Base-by-base conservation (phyloP, 2,888 invertebrate genomes). In the Schrankia costaestrigalis region DNA sequence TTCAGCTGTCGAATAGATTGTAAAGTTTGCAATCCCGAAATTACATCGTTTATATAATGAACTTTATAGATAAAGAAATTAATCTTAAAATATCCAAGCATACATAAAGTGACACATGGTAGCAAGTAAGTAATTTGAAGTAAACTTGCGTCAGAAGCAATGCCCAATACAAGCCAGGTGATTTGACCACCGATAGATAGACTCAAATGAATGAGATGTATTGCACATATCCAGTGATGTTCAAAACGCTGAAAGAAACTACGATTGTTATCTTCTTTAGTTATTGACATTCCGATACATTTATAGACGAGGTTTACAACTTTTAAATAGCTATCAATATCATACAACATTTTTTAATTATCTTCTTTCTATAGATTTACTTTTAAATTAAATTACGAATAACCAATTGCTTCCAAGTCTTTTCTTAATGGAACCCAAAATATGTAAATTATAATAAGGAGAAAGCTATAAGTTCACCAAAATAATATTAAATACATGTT, bases 1-100 rank as follows among this genome's bases (percentile, higher is more conserved):
- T n/a, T n/a, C n/a, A n/a, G n/a, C n/a, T n/a, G n/a, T n/a, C n/a
- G n/a, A n/a, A n/a, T n/a, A n/a, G n/a, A n/a, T n/a, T n/a, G n/a
- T n/a, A n/a, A n/a, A n/a, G n/a, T n/a, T n/a, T n/a, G n/a, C n/a
- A n/a, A n/a, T n/a, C n/a, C n/a, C n/a, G n/a, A n/a, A n/a, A n/a
- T n/a, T n/a, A n/a, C n/a, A n/a, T n/a, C n/a, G n/a, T n/a, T n/a
- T n/a, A n/a, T 60, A 4, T 54, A 28, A 21, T 60, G 32, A 3
- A 49, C 46, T 13, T 70, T 30, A 14, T 46, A 50, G 1, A 73
- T 28, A n/a, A 66, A 56, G 17, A 35, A 66, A 26, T 38, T 65
- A 1, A 64, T 35, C 48, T 72, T 77, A 0, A 52, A 31, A 26
- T 50, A 35, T 1, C 63, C 73, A 3, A 76, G 49, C 1, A 65